Evolutionary conservation across 1,140 invertebrate genomes (phyloP).

Genomic region (Philaenus spumarius): DNA sequence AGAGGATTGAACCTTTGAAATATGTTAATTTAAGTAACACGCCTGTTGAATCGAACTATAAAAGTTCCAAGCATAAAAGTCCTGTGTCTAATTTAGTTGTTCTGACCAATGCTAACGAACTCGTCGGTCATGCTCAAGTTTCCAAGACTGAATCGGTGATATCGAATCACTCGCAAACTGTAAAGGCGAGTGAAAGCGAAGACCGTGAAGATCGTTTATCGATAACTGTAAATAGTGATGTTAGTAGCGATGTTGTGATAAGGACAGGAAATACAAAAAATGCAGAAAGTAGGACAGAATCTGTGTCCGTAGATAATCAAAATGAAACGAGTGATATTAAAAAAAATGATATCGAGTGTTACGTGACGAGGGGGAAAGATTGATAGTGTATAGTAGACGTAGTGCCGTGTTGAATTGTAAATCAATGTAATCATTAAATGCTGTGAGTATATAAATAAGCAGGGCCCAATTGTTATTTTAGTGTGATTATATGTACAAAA

Average conservation of each 20-base stretch:
- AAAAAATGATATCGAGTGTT: too few species aligned
- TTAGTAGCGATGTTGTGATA: too few species aligned
- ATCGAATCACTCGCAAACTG: neutral
- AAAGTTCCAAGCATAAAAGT: neutral
- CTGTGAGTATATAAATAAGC: neutral
- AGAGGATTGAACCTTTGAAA: neutral
- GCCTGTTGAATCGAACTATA: neutral
- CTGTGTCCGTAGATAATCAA: too few species aligned
- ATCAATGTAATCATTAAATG: neutral
- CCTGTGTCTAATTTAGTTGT: neutral
- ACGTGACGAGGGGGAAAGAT: too few species aligned
- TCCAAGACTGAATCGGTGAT: neutral
- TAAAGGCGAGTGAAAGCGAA: neutral
- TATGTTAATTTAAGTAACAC: conserved; percentile 3
- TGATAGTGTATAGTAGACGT: too few species aligned
- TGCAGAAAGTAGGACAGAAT: too few species aligned
- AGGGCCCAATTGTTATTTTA: conserved; percentile 14
- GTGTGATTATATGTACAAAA: conserved; percentile 15
- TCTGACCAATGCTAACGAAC: neutral
- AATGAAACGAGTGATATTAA: too few species aligned
- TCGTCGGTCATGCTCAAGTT: neutral
- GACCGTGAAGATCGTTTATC: too few species aligned
- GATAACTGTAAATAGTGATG: too few species aligned
- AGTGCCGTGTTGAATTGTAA: too few species aligned
- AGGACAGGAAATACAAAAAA: too few species aligned